These are phyloP conservation scores for Neotoxoptera formosana DNA, from an alignment of 1,140 invertebrate species.

Conservation along the genomic window DNA sequence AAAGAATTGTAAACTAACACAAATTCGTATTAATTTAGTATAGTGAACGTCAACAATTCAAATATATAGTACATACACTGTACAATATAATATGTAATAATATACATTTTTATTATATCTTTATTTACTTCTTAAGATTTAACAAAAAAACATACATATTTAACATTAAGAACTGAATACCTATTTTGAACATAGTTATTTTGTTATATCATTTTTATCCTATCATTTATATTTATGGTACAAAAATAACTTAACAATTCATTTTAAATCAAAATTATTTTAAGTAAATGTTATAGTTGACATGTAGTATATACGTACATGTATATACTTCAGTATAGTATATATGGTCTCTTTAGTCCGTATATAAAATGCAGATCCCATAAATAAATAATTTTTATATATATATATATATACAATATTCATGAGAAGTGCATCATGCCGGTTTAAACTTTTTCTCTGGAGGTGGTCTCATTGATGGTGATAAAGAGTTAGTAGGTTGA, in stretches of 20 bases:
- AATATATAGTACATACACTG: neutral
- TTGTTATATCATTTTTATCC: neutral
- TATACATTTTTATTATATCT: neutral
- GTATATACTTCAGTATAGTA: no score
- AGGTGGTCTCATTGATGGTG: slow-evolving; percentile 64
- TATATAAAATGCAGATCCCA: neutral
- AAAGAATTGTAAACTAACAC: neutral
- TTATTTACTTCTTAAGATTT: neutral
- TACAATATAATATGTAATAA: neutral
- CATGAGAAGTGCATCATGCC: slow-evolving; percentile 61
- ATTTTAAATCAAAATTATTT: neutral
- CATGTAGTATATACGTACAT: neutral
- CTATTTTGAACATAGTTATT: neutral
- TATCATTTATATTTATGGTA: neutral
- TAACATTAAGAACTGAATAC: neutral
- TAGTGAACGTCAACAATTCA: neutral
- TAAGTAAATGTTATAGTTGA: neutral
- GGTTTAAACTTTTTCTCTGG: slow-evolving; percentile 64
- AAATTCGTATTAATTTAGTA: neutral
- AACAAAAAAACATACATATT: neutral
- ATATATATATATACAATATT: neutral
- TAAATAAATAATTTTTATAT: neutral
- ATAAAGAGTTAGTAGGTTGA: slow-evolving; percentile 45
- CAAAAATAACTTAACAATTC: neutral
- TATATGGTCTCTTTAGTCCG: neutral